phyloP scores from a whole-genome alignment of 2,888 invertebrate species.

The Cryptus armator region DNA sequence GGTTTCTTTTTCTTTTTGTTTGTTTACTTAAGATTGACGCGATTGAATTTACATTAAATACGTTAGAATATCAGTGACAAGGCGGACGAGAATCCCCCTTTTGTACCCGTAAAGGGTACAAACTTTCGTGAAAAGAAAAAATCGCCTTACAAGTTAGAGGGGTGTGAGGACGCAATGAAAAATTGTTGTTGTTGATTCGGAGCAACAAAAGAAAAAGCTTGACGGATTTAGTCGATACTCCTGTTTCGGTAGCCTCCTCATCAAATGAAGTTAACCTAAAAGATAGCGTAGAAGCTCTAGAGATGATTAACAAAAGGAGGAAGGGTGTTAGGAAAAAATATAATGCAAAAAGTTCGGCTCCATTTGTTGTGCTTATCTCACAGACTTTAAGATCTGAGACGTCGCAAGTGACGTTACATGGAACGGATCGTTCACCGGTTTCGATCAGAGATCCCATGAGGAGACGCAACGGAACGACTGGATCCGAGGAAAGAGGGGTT shows the following conservation, averaged over 20 bases:
- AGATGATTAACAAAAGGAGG: neutral
- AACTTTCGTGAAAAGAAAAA: neutral
- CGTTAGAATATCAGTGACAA: neutral
- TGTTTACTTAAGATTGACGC: neutral
- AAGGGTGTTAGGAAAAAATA: neutral
- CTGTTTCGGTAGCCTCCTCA: neutral
- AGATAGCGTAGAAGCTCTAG: neutral
- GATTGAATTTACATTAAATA: too few relatives aligned
- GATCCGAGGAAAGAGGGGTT: neutral
- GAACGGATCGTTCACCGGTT: neutral
- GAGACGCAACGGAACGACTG: neutral
- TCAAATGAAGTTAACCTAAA: neutral
- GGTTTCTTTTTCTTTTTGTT: neutral
- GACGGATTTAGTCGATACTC: neutral
- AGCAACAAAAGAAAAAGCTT: neutral
- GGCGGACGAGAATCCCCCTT: neutral
- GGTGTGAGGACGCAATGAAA: neutral
- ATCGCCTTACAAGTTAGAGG: neutral
- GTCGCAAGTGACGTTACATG: neutral
- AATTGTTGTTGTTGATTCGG: too few relatives aligned
- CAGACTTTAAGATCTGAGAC: neutral
- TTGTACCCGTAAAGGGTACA: neutral
- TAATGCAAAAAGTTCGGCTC: neutral
- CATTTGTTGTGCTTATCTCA: neutral
- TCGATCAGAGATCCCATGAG: neutral